Conservation (phyloP, 1,140 invertebrate species). For the Halictus rubicundus region DNA sequence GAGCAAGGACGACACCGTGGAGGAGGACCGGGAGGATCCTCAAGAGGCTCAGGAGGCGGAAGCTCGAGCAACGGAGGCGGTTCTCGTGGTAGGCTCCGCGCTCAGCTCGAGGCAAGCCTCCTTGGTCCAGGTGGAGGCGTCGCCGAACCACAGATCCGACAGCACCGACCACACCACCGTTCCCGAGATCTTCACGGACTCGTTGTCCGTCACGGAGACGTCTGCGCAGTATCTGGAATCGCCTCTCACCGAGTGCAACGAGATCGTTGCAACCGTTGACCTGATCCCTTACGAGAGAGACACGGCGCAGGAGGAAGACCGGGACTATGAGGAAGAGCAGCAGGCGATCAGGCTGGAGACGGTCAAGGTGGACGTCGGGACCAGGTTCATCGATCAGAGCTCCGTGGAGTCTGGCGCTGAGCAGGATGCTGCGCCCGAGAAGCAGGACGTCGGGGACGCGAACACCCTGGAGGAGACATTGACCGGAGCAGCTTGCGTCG, state of each 20-base stretch:
- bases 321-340: slow-evolving; percentile 36
- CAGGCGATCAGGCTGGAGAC: slow-evolving; percentile 8
- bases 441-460: slow-evolving; percentile 22
- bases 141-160: slow-evolving; percentile 74
- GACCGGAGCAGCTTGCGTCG: no score
- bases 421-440: slow-evolving; percentile 47
- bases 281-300: slow-evolving; percentile 75
- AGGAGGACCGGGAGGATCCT: slow-evolving; percentile 85
- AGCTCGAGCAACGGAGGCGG: background rate
- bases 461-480: no score
- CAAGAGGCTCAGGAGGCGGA: background rate
- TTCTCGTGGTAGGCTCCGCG: no score
- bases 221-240: slow-evolving; percentile 77
- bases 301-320: background rate
- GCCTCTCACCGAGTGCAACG: slow-evolving; percentile 75
- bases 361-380: slow-evolving; percentile 66
- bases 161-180: slow-evolving; percentile 74
- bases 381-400: slow-evolving; percentile 77
- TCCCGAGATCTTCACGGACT: slow-evolving; percentile 75
- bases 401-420: slow-evolving; percentile 69
- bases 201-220: slow-evolving; percentile 76
- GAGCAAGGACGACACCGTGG: slow-evolving; percentile 92
- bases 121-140: slow-evolving; percentile 61
- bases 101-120: slow-evolving; percentile 53
- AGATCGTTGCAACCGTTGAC: slow-evolving; percentile 70